Base-by-base conservation (phyloP, 2,797 vertebrate genomes). In the Pseudotriccus pelzelni region DNA sequence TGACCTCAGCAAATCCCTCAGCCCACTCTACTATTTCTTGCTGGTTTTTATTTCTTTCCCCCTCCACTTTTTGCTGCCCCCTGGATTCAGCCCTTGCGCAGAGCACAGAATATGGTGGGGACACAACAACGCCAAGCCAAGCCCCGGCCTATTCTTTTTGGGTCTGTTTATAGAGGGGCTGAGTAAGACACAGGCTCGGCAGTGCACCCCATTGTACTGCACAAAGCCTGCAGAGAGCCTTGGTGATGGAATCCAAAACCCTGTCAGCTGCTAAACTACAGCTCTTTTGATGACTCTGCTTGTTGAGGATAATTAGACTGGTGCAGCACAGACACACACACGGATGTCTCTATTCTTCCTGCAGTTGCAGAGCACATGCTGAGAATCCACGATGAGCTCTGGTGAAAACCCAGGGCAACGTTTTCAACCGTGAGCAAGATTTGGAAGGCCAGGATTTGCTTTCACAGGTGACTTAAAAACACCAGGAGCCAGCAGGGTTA, bases 281-380 rank as follows among this genome's bases (percentile, higher is more conserved):
- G 92, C 76, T 87, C 93, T 90, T 96, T 91, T 96, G 96, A 94
- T 97, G 94, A 87, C 95, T 94, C 82, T 94, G 93, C 95, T 97
- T 95, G 96, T 95, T 97, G 96, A 25, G 95, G 95, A 95, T 97
- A 97, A 97, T 96, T 91, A 95, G 95, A 14, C 84, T 94, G 94
- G 82, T 90, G 96, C 91, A 87, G 91, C 46, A 90, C 93, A 95
- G 93, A 91, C 95, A 94, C 89, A 94, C 94, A 93, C 95, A 91
- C 53, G 87, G 87, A 94, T 94, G 94, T 93, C 95, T 97, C 94
- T 75, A 90, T 97, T 94, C 91, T 96, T 75, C 19, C 3, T 68
- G 87, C 94, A 60, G 0, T 43, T 50, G 82, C 89, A 49, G 39
- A 43, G 89, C 85, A 18, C 95, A 88, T 8, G 96, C 95, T 44